Percentiles rank a stretch among this genome's conserved stretches.
Evolutionary conservation across 2,888 invertebrate genomes (phyloP).

Genomic region (Choristoneura rosaceana): DNA sequence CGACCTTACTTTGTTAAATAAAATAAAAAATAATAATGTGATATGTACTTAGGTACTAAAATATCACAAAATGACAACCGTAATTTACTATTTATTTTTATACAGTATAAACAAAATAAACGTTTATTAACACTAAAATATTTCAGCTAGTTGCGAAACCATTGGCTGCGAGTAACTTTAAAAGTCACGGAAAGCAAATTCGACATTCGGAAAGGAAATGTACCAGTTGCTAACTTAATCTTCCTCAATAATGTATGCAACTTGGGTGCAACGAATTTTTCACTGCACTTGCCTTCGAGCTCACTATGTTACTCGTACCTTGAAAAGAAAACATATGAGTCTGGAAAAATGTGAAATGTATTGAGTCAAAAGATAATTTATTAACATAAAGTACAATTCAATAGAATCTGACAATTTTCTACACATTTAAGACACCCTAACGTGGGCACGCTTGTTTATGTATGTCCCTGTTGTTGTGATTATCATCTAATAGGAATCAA

Average conservation of each 20-base stretch:
- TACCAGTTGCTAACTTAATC: slow-evolving; percentile 20
- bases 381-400: too few species aligned
- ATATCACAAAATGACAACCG: too few species aligned
- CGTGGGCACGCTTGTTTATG: too few species aligned
- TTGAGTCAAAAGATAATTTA: slow-evolving; percentile 29
- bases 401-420: too few species aligned
- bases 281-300: slow-evolving; percentile 7
- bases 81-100: too few species aligned
- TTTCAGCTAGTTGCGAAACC: neutral
- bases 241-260: slow-evolving; percentile 19
- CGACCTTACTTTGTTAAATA: too few species aligned
- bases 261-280: slow-evolving; percentile 20
- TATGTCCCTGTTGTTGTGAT: too few species aligned
- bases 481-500: too few species aligned
- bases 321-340: slow-evolving; percentile 5
- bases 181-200: slow-evolving; percentile 4
- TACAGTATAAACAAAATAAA: neutral
- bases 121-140: neutral
- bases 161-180: neutral
- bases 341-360: neutral
- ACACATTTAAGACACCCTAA: too few species aligned
- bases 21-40: too few species aligned
- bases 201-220: slow-evolving; percentile 12
- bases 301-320: neutral
- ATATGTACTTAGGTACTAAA: too few species aligned